Conservation (phyloP, 2,113 vertebrate genomes). For the Eudorcas thomsonii region DNA sequence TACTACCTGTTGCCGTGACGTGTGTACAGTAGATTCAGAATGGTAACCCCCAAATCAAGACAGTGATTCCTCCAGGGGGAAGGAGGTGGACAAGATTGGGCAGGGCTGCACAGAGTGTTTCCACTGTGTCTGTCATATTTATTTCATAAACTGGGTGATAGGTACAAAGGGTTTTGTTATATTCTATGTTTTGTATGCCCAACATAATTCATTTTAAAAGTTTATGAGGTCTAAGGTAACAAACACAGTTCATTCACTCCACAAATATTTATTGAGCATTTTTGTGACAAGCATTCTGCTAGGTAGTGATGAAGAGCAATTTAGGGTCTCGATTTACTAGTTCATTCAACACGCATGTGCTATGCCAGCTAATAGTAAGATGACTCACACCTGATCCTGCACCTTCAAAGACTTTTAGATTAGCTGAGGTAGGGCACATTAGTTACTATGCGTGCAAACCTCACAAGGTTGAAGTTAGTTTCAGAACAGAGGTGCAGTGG, state of each 20-base stretch:
- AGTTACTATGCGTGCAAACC: background rate
- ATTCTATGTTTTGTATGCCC: background rate
- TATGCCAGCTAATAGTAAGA: background rate
- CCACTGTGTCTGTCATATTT: background rate
- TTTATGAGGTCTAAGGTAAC: background rate
- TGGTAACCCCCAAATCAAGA: background rate
- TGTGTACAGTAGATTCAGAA: background rate
- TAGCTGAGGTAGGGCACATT: background rate
- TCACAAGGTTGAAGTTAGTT: background rate
- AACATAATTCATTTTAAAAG: background rate
- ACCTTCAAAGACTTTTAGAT: background rate
- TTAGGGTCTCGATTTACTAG: background rate
- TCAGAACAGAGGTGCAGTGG: background rate
- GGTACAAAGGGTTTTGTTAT: background rate
- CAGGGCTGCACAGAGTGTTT: background rate
- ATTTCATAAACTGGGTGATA: background rate
- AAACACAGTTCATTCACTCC: background rate
- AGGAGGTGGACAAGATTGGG: background rate
- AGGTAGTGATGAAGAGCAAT: background rate
- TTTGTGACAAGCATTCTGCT: background rate
- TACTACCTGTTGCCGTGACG: background rate
- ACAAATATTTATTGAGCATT: background rate
- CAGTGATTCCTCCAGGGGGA: background rate
- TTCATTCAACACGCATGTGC: background rate
- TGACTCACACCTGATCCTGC: background rate